Conservation (phyloP, 1,140 invertebrate species). For the Calliphora vicina region DNA sequence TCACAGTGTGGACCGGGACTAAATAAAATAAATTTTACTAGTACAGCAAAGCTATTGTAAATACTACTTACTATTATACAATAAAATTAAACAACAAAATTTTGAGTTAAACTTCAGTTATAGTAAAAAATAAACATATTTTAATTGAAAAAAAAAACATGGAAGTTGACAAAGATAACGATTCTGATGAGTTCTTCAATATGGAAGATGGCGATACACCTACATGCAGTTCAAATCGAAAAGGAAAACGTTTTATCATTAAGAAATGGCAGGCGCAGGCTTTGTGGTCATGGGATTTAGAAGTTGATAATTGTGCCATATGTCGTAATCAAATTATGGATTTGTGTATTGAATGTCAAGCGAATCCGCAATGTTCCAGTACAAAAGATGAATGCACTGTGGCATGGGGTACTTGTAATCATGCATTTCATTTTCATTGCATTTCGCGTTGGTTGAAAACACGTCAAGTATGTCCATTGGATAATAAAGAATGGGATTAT, state of each 20-base stretch:
- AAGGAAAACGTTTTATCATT: slow-evolving; percentile 88
- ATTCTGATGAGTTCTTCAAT: slow-evolving; percentile 50
- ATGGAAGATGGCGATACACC: slow-evolving; percentile 65
- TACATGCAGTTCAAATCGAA: slow-evolving; percentile 75
- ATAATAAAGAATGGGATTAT: slow-evolving; percentile 99
- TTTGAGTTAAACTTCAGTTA: slow-evolving; percentile 36
- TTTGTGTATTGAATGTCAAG: slow-evolving; percentile 99
- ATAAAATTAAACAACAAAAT: not conserved
- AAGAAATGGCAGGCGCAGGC: slow-evolving; percentile 99
- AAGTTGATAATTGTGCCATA: slow-evolving; percentile 99
- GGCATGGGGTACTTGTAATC: slow-evolving; percentile 99
- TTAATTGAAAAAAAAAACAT: slow-evolving; percentile 62
- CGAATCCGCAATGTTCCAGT: slow-evolving; percentile 91
- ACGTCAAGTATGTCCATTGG: slow-evolving; percentile 96
- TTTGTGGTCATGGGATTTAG: slow-evolving; percentile 98
- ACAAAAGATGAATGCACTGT: slow-evolving; percentile 99
- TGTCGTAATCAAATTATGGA: slow-evolving; percentile 99
- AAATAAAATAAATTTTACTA: too few relatives aligned
- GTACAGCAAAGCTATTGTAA: too few relatives aligned
- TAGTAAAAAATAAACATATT: not conserved
- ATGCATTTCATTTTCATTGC: slow-evolving; percentile 99
- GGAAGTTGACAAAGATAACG: slow-evolving; percentile 78
- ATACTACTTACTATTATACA: too few relatives aligned
- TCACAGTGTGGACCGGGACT: too few relatives aligned
- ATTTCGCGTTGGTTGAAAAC: slow-evolving; percentile 99